phyloP scores from a whole-genome alignment of 2,113 vertebrate genomes.

The Tilapia sparmanii region DNA sequence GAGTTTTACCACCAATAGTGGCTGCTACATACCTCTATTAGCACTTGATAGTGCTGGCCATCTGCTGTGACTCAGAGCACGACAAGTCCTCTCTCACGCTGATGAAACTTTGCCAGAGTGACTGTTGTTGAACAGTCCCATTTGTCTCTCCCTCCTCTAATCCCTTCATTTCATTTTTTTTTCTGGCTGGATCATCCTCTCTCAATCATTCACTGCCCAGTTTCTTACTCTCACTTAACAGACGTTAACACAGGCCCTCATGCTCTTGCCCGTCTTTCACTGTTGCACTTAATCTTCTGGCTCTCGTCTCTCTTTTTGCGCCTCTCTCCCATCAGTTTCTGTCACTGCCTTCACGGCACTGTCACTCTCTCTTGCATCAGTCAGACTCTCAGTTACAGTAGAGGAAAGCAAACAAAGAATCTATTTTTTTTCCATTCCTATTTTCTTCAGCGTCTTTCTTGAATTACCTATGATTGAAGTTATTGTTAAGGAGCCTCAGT shows the following conservation, averaged over 20 bases:
- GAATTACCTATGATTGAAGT: not conserved
- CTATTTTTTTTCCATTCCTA: not conserved
- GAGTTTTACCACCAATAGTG: not conserved
- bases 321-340: not conserved
- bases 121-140: constrained; percentile 1
- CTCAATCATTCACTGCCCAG: not conserved
- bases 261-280: not conserved
- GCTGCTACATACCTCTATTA: constrained; percentile 32
- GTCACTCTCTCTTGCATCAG: not conserved
- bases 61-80: constrained; percentile 53
- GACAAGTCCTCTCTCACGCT: constrained; percentile 20
- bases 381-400: not conserved
- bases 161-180: constrained; percentile 19
- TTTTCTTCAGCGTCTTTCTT: not conserved
- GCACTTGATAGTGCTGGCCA: constrained; percentile 32
- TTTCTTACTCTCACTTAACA: not conserved
- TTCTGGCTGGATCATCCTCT: not conserved
- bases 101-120: constrained; percentile 39
- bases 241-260: not conserved
- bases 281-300: not conserved
- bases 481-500: not conserved
- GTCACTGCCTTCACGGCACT: not conserved
- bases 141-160: not conserved
- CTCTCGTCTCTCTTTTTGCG: not conserved
- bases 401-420: not conserved